Evolutionary conservation across 2,888 invertebrate species (phyloP), one percentile per base, ranked within the genome.

Genomic region (Parthenolecanium corni): DNA sequence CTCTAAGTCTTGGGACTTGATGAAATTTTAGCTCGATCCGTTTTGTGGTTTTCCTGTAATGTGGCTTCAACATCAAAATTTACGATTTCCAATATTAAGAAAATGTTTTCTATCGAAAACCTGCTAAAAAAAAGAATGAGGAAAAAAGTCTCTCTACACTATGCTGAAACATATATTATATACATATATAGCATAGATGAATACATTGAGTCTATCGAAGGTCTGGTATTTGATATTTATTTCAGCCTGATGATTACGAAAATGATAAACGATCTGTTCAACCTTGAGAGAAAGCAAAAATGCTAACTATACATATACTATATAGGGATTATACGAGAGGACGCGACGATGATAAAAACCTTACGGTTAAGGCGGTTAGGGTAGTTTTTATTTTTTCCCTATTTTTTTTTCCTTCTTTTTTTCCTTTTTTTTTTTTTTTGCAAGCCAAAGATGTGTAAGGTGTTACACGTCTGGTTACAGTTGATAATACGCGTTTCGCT

Each of bases 211-310:
- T 23, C 51, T 20, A 18, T 51, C 51, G 51, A 23, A 46, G 46
- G 57, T 57, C 57, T 57, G 57, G 57, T 57, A 57, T 57, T 57
- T 31, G 44, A 57, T 57, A 57, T 57, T 57, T 57, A 57, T 57
- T 57, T 57, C 36, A 24, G 46, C 44, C 36, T 46, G 47, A 57
- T 57, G 57, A 47, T 57, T 57, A 57, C 57, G 31, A 46, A 44
- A 57, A 57, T 57, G 57, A 57, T 57, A 57, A 57, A 57, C 57
- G 57, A 57, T 36, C 31, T 36, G 47, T 57, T 57, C 57, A 57
- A 57, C 57, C 57, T 57, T 57, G 57, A 57, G 21, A 46, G 46
- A 57, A 57, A 57, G 57, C 57, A 56, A 56, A 31, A 56, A 56
- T 44, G 46, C 46, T 46, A 42, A 57, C n/a, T 23, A 52, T n/a